Evolutionary conservation across 2,888 invertebrate genomes (phyloP), one percentile per base, ranked within the genome.

Genomic region (Scaptomyza flava): DNA sequence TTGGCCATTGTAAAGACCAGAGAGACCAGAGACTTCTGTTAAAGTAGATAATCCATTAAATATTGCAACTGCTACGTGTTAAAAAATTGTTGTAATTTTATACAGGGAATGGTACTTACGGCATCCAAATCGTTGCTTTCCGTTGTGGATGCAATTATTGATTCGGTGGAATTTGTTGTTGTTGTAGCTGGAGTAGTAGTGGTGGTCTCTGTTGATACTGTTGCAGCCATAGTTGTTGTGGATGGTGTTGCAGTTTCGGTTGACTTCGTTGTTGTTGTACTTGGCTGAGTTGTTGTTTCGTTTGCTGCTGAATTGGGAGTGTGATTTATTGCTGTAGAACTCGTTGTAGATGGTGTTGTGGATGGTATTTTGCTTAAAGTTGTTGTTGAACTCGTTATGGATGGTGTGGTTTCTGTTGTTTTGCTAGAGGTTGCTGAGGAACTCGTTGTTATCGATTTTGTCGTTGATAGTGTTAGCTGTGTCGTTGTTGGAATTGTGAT

Each of bases 1-100:
- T 54, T 41, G 11, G 56, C 1, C 43, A 59, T 34, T 11, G 53
- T 54, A 17, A 74, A 20, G 36, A 50, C 27, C 12, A 74, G 30
- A 9, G 67, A 8, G 2, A 53, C 67, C 31, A 71, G 38, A 41
- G 45, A n/a, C 12, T 43, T 54, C 74, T 74, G 52, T 43, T 7
- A 31, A 11, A 48, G 9, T 33, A 34, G 47, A 47, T 43, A 46
- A 6, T 20, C 3, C n/a, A 41, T 43, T 27, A 27, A 52, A 59
- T 47, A 31, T 1, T 58, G 27, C 8, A 3, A 7, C 3, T 27
- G 12, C 11, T 20, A 69, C 38, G 67, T 59, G 59, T 38, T 8
- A 2, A 52, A 51, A 36, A n/a, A 1, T 34, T 34, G 14, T 3
- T 33, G 51, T 38, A 42, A 48, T 33, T n/a, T 27, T 6, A 36